Base-by-base conservation (phyloP, 2,113 vertebrate genomes). In the Hippolais icterina region DNA sequence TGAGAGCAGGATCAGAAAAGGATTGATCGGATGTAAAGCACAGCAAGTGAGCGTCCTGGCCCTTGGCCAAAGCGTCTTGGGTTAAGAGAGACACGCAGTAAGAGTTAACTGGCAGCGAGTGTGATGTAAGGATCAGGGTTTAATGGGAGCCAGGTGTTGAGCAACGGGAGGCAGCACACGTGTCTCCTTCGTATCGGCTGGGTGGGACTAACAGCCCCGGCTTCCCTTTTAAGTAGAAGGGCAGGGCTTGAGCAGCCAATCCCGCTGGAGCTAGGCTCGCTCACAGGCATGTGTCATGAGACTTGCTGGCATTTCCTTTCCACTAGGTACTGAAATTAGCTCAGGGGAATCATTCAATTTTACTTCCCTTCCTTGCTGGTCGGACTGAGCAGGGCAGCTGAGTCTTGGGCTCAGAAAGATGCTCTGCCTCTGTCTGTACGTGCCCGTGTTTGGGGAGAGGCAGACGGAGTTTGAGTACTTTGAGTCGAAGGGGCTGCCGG, bases 361-460 rank as follows among this genome's bases (percentile, higher is more conserved):
- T 53, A 15, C 15, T 79, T 84, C 72, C 24, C 81, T 60, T 53
- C 57, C 68, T 47, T 29, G 83, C 29, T 3, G 8, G 19, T 47
- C 35, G 1, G 6, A 75, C 52, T 23, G 91, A 93, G 69, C 52
- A 54, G 65, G 33, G 82, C 93, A 22, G 87, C 85, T 23, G 25
- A 56, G 90, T 42, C 22, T 42, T 3, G 1, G 12, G 41, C 42
- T 93, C 93, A 42, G 80, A 46, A 94, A 90, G 74, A 99, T 99
- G 99, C 98, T 99, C 61, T 99, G 99, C 72, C 97, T 99, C 87
- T 99, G 99, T 91, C 98, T 99, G 50, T 99, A 99, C 14, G 98
- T 99, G 81, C 99, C 99, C 0, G 96, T 97, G 77, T 97, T 98
- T 0, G 99, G 99, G 92, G 98, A 98, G 92, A 90, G 97, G 9